Conservation (phyloP, 2,797 vertebrate genomes). For the Capromys pilorides region DNA sequence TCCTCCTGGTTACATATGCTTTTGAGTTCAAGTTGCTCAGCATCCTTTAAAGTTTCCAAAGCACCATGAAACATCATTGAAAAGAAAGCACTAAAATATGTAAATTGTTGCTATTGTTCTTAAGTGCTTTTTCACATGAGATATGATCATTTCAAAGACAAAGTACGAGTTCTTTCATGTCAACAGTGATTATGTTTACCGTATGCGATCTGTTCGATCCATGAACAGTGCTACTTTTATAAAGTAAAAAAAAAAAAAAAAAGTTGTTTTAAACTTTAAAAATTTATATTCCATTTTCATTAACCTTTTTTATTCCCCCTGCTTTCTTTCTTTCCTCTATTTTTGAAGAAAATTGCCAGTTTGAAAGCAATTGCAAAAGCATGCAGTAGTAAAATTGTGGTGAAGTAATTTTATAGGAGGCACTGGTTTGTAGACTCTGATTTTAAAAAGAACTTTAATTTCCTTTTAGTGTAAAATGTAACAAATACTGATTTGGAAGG, state of each 20-base stretch:
- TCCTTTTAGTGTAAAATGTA: slow-evolving; percentile 48
- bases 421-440: slow-evolving; percentile 20
- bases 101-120: slow-evolving; percentile 77
- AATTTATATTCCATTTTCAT: slow-evolving; percentile 58
- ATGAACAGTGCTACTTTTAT: slow-evolving; percentile 2
- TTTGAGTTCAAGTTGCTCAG: slow-evolving; percentile 59
- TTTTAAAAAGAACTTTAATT: slow-evolving; percentile 54
- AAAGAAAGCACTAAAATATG: slow-evolving; percentile 75
- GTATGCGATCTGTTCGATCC: not conserved
- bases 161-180: slow-evolving; percentile 60
- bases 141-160: slow-evolving; percentile 74
- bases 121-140: slow-evolving; percentile 63
- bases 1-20: slow-evolving; percentile 37
- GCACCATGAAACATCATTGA: slow-evolving; percentile 64
- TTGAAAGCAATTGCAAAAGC: slow-evolving; percentile 5
- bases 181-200: slow-evolving; percentile 63
- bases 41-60: slow-evolving; percentile 71
- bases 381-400: slow-evolving; percentile 24
- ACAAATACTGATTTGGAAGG: slow-evolving; percentile 5
- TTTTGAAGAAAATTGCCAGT: slow-evolving; percentile 53
- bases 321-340: not conserved
- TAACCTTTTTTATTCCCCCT: not conserved
- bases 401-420: slow-evolving; percentile 38
- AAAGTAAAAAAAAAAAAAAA: slow-evolving; percentile 56
- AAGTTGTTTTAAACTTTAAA: slow-evolving; percentile 54